Base-by-base conservation (phyloP, 2,888 invertebrate species). In the Aphidius colemani region DNA sequence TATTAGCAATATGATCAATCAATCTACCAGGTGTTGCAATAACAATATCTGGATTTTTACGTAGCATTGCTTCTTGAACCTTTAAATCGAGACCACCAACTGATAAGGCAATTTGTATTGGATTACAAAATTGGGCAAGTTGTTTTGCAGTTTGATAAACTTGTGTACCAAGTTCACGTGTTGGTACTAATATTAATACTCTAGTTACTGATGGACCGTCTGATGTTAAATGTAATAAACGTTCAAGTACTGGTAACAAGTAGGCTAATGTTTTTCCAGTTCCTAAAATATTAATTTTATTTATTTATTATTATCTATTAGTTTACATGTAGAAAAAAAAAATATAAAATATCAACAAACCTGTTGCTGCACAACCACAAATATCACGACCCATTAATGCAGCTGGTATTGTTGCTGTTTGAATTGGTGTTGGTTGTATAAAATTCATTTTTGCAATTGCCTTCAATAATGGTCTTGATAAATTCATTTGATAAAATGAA, bases 261-360 rank as follows among this genome's bases (percentile, higher is more conserved):
- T 98, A 99, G 0, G 99, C 98, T 0, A 96, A 97, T 0, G 99
- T 99, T 86, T 99, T 99, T 61, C 98, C 98, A 7, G 94, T 92
- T 59, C 99, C 13, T 18, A 18, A 18, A 18, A 18, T 18, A 18
- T 18, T 18, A 18, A 18, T 18, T 18, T 18, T 18, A 18, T 18
- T 18, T 18, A 18, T 18, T 18, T 18, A 18, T 18, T 18, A 18
- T 18, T 18, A 18, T 18, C 13, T 18, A 18, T 18, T 1, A 18
- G 13, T 18, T 18, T 18, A 18, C 2, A 18, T 1, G 13, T 18
- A 2, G 13, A 18, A 18, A 18, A 18, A 18, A 18, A 18, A 18
- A 18, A 18, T 18, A 18, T 18, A 18, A 18, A 18, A 18, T 18
- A 18, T 18, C 1, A 18, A 18, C 13, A 18, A 18, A 18, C 13